Evolutionary conservation across 2,113 vertebrate species (phyloP).

Genomic region (Rhadina sibilatrix): DNA sequence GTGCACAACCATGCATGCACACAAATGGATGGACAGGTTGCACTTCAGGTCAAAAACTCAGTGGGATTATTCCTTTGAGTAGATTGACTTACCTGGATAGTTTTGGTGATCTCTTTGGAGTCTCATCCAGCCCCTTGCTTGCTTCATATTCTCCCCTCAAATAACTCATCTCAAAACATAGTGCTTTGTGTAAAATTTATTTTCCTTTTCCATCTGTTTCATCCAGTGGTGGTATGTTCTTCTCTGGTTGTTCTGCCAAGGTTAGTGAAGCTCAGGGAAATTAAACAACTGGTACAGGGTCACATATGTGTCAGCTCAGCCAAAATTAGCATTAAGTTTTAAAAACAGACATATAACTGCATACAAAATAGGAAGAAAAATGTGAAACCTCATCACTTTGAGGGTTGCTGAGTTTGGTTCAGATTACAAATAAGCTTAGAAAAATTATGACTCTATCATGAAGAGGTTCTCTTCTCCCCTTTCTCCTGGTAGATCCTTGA

Average conservation of each 20-base stretch:
- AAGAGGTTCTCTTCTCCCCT: neutral
- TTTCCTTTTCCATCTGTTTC: neutral
- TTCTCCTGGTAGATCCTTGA: neutral
- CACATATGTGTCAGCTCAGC: neutral
- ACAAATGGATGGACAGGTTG: neutral
- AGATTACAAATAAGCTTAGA: rapidly evolving
- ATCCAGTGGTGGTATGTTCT: neutral
- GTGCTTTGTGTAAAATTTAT: neutral
- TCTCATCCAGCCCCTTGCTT: neutral
- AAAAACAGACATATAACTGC: neutral
- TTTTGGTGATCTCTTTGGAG: neutral
- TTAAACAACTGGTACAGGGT: neutral
- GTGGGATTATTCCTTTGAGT: neutral
- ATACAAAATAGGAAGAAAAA: neutral
- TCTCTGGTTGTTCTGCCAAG: neutral
- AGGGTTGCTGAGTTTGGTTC: neutral
- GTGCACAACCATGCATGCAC: neutral
- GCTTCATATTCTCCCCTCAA: neutral
- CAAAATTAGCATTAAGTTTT: neutral
- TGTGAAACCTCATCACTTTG: neutral
- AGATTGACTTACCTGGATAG: neutral
- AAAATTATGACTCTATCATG: neutral
- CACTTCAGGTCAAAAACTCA: neutral
- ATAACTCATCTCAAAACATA: neutral
- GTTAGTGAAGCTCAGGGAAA: neutral